A percentile compares a stretch with the other conserved stretches of the same genome.
phyloP scores from a whole-genome alignment of 2,797 vertebrate genomes.

The Myoxocephalus aenaeus region DNA sequence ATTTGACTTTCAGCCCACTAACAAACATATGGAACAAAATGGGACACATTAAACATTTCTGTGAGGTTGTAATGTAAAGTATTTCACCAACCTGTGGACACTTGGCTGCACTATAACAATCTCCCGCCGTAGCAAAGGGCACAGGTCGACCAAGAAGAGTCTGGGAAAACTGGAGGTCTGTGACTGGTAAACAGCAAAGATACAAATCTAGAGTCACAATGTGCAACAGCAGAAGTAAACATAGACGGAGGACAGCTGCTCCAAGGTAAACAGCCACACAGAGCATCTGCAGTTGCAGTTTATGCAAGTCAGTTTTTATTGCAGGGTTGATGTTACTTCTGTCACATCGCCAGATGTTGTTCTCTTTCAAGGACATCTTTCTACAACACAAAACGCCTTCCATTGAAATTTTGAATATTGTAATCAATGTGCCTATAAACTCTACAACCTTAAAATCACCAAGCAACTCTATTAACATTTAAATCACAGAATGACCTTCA shows the following conservation, averaged over 20 bases:
- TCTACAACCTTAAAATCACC: background rate
- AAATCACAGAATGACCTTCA: background rate
- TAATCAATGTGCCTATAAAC: background rate
- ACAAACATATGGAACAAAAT: background rate
- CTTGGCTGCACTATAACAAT: slow-evolving; percentile 96
- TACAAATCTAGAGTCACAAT: slow-evolving; percentile 48
- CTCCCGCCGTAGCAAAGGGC: slow-evolving; percentile 94
- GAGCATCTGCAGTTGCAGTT: slow-evolving; percentile 26
- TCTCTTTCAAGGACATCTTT: background rate
- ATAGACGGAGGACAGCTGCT: slow-evolving; percentile 49
- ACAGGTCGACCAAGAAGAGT: slow-evolving; percentile 90
- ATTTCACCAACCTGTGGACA: slow-evolving; percentile 92
- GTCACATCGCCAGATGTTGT: slow-evolving; percentile 38
- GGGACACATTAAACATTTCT: background rate
- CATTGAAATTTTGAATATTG: background rate
- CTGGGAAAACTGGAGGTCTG: slow-evolving; percentile 93
- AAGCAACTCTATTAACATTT: background rate
- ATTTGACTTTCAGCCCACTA: background rate
- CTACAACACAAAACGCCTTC: background rate
- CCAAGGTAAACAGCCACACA: slow-evolving; percentile 37
- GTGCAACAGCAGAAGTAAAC: slow-evolving; percentile 50
- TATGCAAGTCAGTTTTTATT: slow-evolving; percentile 11
- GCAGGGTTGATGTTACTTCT: slow-evolving; percentile 24
- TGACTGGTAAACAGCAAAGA: slow-evolving; percentile 83
- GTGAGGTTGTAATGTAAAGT: background rate